Conservation (phyloP, 2,797 vertebrate genomes). For the Pangasius djambal region DNA sequence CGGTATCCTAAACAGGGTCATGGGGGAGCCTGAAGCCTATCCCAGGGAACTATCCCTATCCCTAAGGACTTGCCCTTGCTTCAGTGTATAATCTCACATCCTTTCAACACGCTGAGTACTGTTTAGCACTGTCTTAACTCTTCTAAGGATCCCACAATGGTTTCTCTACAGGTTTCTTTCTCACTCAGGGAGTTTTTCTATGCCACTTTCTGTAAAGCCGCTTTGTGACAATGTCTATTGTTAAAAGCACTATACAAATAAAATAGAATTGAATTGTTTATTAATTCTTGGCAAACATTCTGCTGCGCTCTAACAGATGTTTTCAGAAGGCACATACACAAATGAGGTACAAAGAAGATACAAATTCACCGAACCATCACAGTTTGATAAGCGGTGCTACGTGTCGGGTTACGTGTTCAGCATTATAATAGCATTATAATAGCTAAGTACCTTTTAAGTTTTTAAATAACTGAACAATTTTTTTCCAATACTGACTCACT, state of each 20-base stretch:
- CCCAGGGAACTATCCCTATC: too few relatives aligned
- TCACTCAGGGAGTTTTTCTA: neutral
- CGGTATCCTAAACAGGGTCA: too few relatives aligned
- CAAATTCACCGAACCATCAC: conserved; percentile 44
- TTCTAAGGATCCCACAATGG: neutral
- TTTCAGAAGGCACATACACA: conserved; percentile 27
- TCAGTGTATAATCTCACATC: neutral
- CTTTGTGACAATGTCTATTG: too few relatives aligned
- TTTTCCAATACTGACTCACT: conserved; percentile 6
- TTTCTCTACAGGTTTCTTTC: neutral
- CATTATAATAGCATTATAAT: neutral
- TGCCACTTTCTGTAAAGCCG: neutral
- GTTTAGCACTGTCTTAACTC: neutral
- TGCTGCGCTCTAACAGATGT: conserved; percentile 33
- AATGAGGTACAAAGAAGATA: conserved; percentile 51
- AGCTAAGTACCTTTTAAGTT: neutral
- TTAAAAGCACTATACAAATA: neutral
- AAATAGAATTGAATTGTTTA: conserved; percentile 8
- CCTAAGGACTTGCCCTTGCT: neutral
- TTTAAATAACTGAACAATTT: neutral
- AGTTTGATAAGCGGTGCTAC: conserved; percentile 15
- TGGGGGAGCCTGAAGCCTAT: too few relatives aligned
- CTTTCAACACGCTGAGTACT: neutral
- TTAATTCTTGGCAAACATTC: neutral
- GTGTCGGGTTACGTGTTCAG: neutral